phyloP scores from a whole-genome alignment of 2,113 vertebrate species.

The Ptychochromis oligacanthus region DNA sequence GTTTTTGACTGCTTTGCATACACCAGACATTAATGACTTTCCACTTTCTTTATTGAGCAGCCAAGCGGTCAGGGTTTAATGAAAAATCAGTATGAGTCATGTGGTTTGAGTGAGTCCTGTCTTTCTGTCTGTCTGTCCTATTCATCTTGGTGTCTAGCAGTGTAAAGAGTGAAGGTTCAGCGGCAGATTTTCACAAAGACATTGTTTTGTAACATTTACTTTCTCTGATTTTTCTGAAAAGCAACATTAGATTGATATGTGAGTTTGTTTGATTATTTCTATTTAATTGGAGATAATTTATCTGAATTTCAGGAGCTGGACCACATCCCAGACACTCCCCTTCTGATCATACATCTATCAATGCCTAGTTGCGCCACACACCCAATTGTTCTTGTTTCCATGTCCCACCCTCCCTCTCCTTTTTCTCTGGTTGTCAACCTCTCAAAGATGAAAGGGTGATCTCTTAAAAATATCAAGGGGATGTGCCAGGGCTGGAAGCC shows the following conservation, averaged over 20 bases:
- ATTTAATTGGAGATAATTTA: no score
- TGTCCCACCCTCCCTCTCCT: no score
- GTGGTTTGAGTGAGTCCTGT: constrained; percentile 8
- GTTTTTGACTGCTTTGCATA: constrained; percentile 47
- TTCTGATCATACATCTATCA: no score
- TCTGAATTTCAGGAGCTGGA: no score
- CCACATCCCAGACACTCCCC: no score
- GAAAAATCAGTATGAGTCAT: not conserved
- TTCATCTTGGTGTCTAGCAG: constrained; percentile 5
- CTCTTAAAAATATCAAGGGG: no score
- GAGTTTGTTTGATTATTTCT: not conserved
- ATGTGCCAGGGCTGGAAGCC: no score
- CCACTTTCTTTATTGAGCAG: not conserved
- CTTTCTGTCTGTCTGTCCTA: not conserved
- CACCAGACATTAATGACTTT: constrained; percentile 22
- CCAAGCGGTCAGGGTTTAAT: constrained; percentile 11
- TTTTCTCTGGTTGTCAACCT: no score
- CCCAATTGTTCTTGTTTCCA: no score
- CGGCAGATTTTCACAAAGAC: not conserved
- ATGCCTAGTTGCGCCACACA: no score
- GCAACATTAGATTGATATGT: not conserved
- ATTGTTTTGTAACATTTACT: not conserved
- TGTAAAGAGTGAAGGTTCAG: not conserved
- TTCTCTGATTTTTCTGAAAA: constrained; percentile 5
- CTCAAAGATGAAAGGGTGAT: no score